Percentiles rank a stretch among this genome's conserved stretches.
These are phyloP conservation scores for Sphaeridia pumilis DNA, from an alignment of 2,888 invertebrate species.

Conservation along the genomic window DNA sequence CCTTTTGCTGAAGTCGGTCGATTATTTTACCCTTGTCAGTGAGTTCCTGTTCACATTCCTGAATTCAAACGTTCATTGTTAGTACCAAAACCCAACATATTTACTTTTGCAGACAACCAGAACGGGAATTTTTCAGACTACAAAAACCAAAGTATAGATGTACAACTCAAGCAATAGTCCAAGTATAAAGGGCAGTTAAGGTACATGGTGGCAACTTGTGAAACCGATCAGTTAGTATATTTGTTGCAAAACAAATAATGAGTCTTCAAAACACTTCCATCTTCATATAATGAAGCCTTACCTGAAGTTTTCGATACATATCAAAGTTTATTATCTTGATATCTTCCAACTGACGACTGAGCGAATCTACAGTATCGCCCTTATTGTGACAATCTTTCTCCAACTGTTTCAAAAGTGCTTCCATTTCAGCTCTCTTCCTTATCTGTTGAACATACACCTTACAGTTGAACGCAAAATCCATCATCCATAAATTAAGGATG, in stretches of 20 bases:
- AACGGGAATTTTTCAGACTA: neutral
- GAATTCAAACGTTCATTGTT: too few species aligned
- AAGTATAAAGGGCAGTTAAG: too few species aligned
- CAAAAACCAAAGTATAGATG: neutral
- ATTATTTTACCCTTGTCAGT: conserved; percentile 95
- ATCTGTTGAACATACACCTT: too few species aligned
- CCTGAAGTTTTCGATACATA: conserved; percentile 96
- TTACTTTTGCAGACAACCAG: neutral
- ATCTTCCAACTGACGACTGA: conserved; percentile 85
- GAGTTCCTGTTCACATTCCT: conserved; percentile 91
- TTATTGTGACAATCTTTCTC: conserved; percentile 98
- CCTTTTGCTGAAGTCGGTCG: conserved; percentile 85
- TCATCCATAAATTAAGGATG: too few species aligned
- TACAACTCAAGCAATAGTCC: too few species aligned
- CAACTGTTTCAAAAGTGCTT: conserved; percentile 87
- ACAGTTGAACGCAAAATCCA: too few species aligned
- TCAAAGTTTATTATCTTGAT: conserved; percentile 94
- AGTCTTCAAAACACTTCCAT: too few species aligned
- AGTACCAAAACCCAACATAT: too few species aligned
- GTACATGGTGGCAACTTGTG: too few species aligned
- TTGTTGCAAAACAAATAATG: too few species aligned
- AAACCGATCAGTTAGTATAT: neutral
- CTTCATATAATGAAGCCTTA: conserved; percentile 43
- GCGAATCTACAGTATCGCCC: conserved; percentile 87
- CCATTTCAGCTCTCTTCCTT: conserved; percentile 88